Evolutionary conservation across 2,888 invertebrate species (phyloP).

Genomic region (Cylloceria caligata): DNA sequence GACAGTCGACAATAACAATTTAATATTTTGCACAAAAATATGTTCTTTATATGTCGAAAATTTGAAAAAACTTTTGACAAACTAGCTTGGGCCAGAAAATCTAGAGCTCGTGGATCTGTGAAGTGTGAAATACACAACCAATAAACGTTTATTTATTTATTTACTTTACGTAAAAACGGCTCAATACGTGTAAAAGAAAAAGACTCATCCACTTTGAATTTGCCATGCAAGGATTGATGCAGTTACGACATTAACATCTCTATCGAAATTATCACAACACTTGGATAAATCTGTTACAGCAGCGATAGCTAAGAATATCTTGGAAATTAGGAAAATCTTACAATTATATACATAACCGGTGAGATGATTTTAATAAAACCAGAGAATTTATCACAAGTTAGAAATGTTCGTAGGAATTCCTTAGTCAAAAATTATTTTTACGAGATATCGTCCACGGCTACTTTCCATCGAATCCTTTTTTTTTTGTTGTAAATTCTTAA

Average conservation of each 20-base stretch:
- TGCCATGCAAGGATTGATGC: conserved; percentile 77
- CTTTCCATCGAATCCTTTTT: not conserved
- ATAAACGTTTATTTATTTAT: conserved; percentile 25
- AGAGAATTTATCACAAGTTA: too few relatives aligned
- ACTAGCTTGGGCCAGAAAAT: conserved; percentile 75
- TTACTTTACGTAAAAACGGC: conserved; percentile 25
- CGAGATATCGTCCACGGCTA: not conserved
- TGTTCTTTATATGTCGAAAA: not conserved
- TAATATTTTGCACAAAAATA: not conserved
- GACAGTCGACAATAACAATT: not conserved
- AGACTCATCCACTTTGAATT: conserved; percentile 66
- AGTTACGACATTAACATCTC: conserved; percentile 76
- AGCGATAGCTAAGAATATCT: conserved; percentile 39
- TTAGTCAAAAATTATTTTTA: not conserved
- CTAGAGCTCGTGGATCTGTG: conserved; percentile 73
- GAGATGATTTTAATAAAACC: too few relatives aligned
- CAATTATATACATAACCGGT: too few relatives aligned
- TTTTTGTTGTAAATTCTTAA: not conserved
- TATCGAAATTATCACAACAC: conserved; percentile 71
- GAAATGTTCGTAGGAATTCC: too few relatives aligned
- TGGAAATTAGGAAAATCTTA: conserved; percentile 51
- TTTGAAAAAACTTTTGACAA: conserved; percentile 28
- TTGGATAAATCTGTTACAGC: conserved; percentile 27
- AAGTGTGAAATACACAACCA: conserved; percentile 47
- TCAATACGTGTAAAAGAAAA: conserved; percentile 48